These are phyloP conservation scores for Nymphalis io DNA, from an alignment of 1,140 invertebrate species.

Conservation along the genomic window DNA sequence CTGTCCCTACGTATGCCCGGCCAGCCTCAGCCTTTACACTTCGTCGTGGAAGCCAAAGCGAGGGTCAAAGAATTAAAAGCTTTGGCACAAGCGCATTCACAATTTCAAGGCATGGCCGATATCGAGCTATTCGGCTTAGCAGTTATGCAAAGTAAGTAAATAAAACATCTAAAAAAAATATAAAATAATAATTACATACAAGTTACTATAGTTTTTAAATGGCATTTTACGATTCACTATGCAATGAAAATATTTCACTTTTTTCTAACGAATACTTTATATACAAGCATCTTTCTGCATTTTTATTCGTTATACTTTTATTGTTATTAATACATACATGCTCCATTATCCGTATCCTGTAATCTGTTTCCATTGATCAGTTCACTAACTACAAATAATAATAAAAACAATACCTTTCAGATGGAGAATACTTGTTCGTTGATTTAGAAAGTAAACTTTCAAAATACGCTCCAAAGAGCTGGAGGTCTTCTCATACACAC, in stretches of 20 bases:
- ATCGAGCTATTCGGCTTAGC: slow-evolving; percentile 87
- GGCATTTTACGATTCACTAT: no score
- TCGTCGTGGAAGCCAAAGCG: slow-evolving; percentile 84
- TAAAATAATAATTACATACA: no score
- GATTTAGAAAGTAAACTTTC: slow-evolving; percentile 96
- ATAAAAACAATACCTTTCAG: slow-evolving; percentile 82
- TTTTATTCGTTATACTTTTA: no score
- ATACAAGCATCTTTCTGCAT: no score
- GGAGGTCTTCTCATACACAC: slow-evolving; percentile 95
- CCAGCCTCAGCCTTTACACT: slow-evolving; percentile 73
- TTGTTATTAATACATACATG: no score
- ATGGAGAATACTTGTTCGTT: slow-evolving; percentile 96
- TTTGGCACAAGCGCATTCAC: slow-evolving; percentile 83
- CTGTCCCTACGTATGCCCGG: slow-evolving; percentile 73
- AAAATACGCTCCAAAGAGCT: slow-evolving; percentile 97
- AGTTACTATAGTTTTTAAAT: no score
- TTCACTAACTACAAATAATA: neutral
- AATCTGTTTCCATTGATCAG: neutral
- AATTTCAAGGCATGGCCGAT: slow-evolving; percentile 83
- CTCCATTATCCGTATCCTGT: no score
- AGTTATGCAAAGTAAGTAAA: slow-evolving; percentile 83
- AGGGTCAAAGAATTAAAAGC: slow-evolving; percentile 85
- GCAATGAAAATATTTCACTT: no score
- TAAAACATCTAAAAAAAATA: no score
- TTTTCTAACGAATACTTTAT: no score